Percentiles rank a stretch among this genome's conserved stretches.
Evolutionary conservation across 2,113 vertebrate genomes (phyloP).

Genomic region (Mionectes macconnelli): DNA sequence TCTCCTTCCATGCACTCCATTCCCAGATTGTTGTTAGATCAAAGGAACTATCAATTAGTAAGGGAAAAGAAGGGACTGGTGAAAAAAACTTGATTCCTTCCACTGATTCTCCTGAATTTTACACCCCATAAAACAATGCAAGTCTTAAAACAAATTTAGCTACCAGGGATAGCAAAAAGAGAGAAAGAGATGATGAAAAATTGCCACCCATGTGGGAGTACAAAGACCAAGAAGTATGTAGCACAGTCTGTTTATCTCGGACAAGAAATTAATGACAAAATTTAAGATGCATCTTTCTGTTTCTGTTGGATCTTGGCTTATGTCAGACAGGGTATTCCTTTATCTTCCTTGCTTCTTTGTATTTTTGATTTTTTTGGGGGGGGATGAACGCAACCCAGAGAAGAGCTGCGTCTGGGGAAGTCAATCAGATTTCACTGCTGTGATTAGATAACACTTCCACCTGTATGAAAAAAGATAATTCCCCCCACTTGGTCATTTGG

Average conservation of each 20-base stretch:
- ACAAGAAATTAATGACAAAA: background rate
- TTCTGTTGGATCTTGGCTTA: background rate
- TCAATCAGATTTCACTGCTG: background rate
- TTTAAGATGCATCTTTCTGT: background rate
- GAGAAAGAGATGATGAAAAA: background rate
- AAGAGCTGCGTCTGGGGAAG: accelerated
- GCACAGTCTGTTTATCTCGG: background rate
- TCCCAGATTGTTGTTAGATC: background rate
- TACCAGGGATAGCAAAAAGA: background rate
- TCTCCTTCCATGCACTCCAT: background rate
- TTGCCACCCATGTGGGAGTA: background rate
- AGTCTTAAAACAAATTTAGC: background rate
- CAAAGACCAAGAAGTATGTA: background rate
- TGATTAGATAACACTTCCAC: background rate
- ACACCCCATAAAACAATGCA: background rate
- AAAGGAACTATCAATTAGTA: background rate
- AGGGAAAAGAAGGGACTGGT: background rate
- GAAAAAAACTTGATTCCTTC: background rate
- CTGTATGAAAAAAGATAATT: background rate
- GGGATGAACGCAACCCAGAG: background rate
- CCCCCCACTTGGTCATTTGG: background rate
- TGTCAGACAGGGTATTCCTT: background rate
- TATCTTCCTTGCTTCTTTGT: background rate
- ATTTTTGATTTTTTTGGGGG: background rate
- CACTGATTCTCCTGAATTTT: background rate